These are phyloP conservation scores for Agrypnus murinus DNA, from an alignment of 2,888 invertebrate genomes.

Conservation along the genomic window DNA sequence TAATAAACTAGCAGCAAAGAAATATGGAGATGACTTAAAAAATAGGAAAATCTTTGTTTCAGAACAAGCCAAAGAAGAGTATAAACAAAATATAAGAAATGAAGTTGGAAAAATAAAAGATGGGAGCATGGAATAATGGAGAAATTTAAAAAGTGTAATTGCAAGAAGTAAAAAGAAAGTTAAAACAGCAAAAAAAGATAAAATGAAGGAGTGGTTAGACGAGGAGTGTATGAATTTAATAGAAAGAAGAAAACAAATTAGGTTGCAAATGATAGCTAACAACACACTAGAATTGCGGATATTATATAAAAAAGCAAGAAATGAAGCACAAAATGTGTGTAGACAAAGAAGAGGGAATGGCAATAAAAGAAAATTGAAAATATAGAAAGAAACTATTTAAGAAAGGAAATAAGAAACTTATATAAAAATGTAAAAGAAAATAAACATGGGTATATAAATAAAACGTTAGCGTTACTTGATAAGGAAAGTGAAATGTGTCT, in stretches of 20 bases:
- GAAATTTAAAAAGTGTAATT: too few species aligned
- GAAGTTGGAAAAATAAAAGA: neutral
- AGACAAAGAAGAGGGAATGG: neutral
- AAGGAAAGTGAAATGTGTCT: too few species aligned
- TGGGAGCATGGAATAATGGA: too few species aligned
- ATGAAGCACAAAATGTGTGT: constrained; percentile 6
- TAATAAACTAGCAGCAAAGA: neutral
- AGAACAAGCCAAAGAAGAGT: neutral
- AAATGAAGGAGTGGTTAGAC: neutral
- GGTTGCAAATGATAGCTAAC: neutral
- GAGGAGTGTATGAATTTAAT: too few species aligned
- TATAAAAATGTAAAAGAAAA: constrained; percentile 1
- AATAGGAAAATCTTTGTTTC: neutral
- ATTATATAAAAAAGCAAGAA: constrained; percentile 53
- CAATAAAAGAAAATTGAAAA: constrained; percentile 3
- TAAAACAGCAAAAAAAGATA: constrained; percentile 1
- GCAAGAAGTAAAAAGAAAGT: too few species aligned
- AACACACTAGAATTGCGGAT: neutral
- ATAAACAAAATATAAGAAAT: constrained; percentile 1
- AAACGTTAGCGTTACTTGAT: too few species aligned
- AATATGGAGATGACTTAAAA: neutral
- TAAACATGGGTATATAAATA: too few species aligned
- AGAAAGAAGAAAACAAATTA: neutral
- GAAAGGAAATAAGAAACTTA: constrained; percentile 32
- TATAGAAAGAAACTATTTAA: constrained; percentile 41